Evolutionary conservation across 2,888 invertebrate species (phyloP).

Genomic region (Drosophila paranaensis): DNA sequence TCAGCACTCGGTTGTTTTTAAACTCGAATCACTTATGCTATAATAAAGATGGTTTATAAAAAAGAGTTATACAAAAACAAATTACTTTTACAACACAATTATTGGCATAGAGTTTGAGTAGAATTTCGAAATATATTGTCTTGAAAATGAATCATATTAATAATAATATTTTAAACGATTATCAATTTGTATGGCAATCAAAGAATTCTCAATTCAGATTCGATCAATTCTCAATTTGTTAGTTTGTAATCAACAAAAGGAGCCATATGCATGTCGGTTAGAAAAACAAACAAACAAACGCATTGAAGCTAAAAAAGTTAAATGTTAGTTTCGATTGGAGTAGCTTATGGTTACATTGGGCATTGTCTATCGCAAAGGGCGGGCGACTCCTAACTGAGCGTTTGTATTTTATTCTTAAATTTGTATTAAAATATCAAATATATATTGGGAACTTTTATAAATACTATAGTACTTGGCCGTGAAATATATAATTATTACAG

Average conservation of each 20-base stretch:
- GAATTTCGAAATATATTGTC: constrained; percentile 3
- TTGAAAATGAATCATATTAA: constrained; percentile 1
- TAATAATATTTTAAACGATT: background rate
- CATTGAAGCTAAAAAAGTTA: constrained; percentile 3
- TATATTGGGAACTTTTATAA: too few species aligned
- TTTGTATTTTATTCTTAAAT: background rate
- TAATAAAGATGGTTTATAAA: constrained; percentile 71
- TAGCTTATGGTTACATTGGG: background rate
- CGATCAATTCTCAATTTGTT: constrained; percentile 44
- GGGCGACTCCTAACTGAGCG: background rate
- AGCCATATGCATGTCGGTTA: constrained; percentile 54
- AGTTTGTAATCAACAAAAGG: constrained; percentile 81
- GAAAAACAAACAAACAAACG: constrained; percentile 13
- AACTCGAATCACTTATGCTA: constrained; percentile 80
- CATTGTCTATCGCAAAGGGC: background rate
- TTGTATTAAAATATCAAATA: background rate
- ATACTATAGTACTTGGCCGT: background rate
- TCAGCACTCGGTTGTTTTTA: constrained; percentile 78
- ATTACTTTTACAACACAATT: constrained; percentile 70
- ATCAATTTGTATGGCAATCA: constrained; percentile 6
- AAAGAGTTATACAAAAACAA: constrained; percentile 73
- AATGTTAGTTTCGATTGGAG: background rate
- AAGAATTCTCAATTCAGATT: constrained; percentile 10
- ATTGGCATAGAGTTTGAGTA: constrained; percentile 17
- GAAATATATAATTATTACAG: background rate